phyloP scores from a whole-genome alignment of 2,797 vertebrate species.

The Hemibagrus guttatus region DNA sequence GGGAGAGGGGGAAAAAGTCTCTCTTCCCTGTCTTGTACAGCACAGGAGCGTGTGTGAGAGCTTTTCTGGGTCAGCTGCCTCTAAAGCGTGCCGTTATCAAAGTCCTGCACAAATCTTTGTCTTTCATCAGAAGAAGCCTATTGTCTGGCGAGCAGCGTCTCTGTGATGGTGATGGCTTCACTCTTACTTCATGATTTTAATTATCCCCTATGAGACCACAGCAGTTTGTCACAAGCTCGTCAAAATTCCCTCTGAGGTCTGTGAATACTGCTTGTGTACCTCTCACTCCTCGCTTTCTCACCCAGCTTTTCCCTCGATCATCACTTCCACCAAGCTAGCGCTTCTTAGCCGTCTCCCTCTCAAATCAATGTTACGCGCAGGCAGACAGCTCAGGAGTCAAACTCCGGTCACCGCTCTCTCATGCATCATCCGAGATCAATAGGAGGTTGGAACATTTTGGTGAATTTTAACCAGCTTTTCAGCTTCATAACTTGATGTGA shows the following conservation, averaged over 20 bases:
- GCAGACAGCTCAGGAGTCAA: slow-evolving; percentile 73
- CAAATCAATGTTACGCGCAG: slow-evolving; percentile 64
- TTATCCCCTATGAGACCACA: slow-evolving; percentile 67
- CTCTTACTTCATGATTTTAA: slow-evolving; percentile 66
- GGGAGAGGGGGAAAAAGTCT: background rate
- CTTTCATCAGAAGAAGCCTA: slow-evolving; percentile 57
- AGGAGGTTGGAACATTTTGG: slow-evolving; percentile 55
- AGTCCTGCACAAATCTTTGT: slow-evolving; percentile 55
- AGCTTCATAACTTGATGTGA: slow-evolving; percentile 65
- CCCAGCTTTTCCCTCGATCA: slow-evolving; percentile 40
- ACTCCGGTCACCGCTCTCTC: slow-evolving; percentile 70
- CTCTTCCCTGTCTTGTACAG: slow-evolving; percentile 23
- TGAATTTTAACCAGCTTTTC: slow-evolving; percentile 65
- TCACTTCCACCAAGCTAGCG: slow-evolving; percentile 41
- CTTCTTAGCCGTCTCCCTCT: slow-evolving; percentile 53
- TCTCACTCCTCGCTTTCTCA: slow-evolving; percentile 31
- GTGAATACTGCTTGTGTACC: slow-evolving; percentile 49
- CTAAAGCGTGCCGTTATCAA: slow-evolving; percentile 60
- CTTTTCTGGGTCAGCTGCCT: slow-evolving; percentile 60
- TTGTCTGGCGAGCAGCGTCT: slow-evolving; percentile 38
- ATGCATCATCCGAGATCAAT: slow-evolving; percentile 60
- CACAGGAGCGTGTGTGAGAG: slow-evolving; percentile 28
- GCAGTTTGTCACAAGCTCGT: slow-evolving; percentile 62
- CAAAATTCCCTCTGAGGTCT: slow-evolving; percentile 60
- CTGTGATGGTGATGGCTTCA: slow-evolving; percentile 54